phyloP scores from a whole-genome alignment of 2,888 invertebrate genomes.

The Endomychus coccineus region DNA sequence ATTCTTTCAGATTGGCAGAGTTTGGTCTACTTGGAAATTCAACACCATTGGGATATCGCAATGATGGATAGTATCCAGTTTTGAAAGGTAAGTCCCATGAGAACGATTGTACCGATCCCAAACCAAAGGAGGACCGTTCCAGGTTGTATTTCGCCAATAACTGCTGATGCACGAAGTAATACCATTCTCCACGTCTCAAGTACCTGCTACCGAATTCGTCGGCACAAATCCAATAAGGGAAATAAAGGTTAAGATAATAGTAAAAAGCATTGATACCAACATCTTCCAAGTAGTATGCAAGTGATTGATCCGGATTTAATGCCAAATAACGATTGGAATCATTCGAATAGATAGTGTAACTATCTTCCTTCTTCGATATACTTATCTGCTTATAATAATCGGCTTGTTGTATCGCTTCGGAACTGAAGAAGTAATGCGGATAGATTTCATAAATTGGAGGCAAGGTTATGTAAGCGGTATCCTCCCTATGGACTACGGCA shows the following conservation, averaged over 20 bases:
- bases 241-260: slow-evolving; percentile 54
- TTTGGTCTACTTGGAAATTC: slow-evolving; percentile 57
- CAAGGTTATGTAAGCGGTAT: slow-evolving; percentile 56
- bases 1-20: slow-evolving; percentile 47
- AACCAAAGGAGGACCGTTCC: slow-evolving; percentile 63
- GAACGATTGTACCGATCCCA: slow-evolving; percentile 57
- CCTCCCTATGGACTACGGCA: slow-evolving; percentile 57
- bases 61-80: slow-evolving; percentile 56
- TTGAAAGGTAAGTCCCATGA: slow-evolving; percentile 48
- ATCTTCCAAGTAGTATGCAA: slow-evolving; percentile 69
- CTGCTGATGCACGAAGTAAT: slow-evolving; percentile 60
- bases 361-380: slow-evolving; percentile 24
- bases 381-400: slow-evolving; percentile 50
- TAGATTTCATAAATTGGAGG: slow-evolving; percentile 67
- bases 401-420: slow-evolving; percentile 58
- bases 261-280: slow-evolving; percentile 59
- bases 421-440: slow-evolving; percentile 64
- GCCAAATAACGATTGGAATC: slow-evolving; percentile 52
- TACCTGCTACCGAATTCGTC: not conserved
- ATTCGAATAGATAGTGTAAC: slow-evolving; percentile 55
- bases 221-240: slow-evolving; percentile 43
- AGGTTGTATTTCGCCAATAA: slow-evolving; percentile 64
- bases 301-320: slow-evolving; percentile 48
- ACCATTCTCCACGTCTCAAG: slow-evolving; percentile 54
- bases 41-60: slow-evolving; percentile 58